Percentiles rank a stretch among this genome's conserved stretches.
Evolutionary conservation across 1,140 invertebrate genomes (phyloP).

Genomic region (Elymnias hypermnestra): DNA sequence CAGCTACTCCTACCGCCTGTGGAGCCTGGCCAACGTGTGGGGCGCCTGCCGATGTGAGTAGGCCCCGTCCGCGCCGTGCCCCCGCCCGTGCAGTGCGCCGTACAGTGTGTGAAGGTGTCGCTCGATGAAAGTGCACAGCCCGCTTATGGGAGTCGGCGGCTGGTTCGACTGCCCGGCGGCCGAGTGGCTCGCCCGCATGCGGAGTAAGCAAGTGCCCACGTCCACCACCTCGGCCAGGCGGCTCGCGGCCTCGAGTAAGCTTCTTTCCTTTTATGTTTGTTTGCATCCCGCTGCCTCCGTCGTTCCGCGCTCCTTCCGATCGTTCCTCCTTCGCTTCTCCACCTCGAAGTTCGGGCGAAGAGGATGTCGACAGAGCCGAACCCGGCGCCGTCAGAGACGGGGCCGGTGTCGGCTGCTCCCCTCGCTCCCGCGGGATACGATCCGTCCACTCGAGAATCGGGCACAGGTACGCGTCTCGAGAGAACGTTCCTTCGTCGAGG

Average conservation of each 20-base stretch:
- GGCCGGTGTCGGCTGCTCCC: constrained; percentile 43
- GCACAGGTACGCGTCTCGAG: constrained; percentile 67
- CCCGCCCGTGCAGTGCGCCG: neutral
- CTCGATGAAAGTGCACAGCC: constrained; percentile 67
- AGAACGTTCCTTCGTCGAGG: constrained; percentile 68
- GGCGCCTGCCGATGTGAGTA: constrained; percentile 82
- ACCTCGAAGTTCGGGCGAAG: constrained; percentile 61
- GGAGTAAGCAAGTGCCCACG: constrained; percentile 73
- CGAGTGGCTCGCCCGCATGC: constrained; percentile 70
- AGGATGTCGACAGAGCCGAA: no score
- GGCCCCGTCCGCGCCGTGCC: constrained; percentile 20
- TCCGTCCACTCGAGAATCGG: constrained; percentile 69
- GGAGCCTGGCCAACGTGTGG: constrained; percentile 84
- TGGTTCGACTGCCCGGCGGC: constrained; percentile 66
- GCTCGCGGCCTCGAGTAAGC: constrained; percentile 74
- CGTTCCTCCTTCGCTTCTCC: no score
- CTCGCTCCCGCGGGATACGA: constrained; percentile 64
- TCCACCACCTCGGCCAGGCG: constrained; percentile 73
- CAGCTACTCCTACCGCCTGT: constrained; percentile 83
- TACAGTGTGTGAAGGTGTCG: constrained; percentile 47
- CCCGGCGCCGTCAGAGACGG: constrained; percentile 64
- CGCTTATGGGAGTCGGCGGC: constrained; percentile 70
- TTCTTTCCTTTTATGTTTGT: constrained; percentile 70
- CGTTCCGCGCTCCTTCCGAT: no score
- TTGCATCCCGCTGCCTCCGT: no score